These are phyloP conservation scores for Volucella bombylans DNA, from an alignment of 2,888 invertebrate genomes.

Conservation along the genomic window DNA sequence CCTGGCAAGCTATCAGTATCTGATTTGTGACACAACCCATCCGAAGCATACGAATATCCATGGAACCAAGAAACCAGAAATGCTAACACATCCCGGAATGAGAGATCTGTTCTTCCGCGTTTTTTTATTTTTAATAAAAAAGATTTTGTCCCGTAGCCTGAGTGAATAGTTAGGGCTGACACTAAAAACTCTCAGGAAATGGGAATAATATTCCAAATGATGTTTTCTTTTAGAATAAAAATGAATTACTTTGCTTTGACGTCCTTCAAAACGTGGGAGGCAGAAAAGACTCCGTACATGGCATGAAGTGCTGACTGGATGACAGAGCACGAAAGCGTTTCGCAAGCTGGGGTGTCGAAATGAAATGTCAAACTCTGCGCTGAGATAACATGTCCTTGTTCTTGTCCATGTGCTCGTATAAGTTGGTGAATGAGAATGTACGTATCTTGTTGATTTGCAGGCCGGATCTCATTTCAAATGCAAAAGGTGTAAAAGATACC, in stretches of 20 bases:
- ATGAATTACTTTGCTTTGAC: slow-evolving; percentile 28
- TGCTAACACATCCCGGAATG: slow-evolving; percentile 4
- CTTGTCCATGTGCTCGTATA: slow-evolving; percentile 23
- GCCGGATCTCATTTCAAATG: slow-evolving; percentile 37
- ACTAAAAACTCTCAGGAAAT: slow-evolving; percentile 53
- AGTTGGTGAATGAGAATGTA: too few relatives aligned
- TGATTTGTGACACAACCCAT: slow-evolving; percentile 59
- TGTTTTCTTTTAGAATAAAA: slow-evolving; percentile 59
- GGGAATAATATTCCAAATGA: slow-evolving; percentile 65
- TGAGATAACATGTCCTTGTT: slow-evolving; percentile 30
- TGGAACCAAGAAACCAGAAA: not conserved
- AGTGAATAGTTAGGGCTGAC: slow-evolving; percentile 26
- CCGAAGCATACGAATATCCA: not conserved
- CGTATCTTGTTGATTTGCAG: not conserved
- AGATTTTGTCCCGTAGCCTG: not conserved
- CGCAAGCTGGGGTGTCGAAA: slow-evolving; percentile 25
- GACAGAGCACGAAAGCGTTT: not conserved
- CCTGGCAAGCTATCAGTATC: not conserved
- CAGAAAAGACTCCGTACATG: too few relatives aligned
- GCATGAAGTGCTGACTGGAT: too few relatives aligned
- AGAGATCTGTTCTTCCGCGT: not conserved
- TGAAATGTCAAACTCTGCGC: slow-evolving; percentile 56
- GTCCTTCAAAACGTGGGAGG: not conserved
- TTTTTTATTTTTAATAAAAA: slow-evolving; percentile 27
- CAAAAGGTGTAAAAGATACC: slow-evolving; percentile 53